phyloP scores from a whole-genome alignment of 2,888 invertebrate genomes.

The Agrochola macilenta region DNA sequence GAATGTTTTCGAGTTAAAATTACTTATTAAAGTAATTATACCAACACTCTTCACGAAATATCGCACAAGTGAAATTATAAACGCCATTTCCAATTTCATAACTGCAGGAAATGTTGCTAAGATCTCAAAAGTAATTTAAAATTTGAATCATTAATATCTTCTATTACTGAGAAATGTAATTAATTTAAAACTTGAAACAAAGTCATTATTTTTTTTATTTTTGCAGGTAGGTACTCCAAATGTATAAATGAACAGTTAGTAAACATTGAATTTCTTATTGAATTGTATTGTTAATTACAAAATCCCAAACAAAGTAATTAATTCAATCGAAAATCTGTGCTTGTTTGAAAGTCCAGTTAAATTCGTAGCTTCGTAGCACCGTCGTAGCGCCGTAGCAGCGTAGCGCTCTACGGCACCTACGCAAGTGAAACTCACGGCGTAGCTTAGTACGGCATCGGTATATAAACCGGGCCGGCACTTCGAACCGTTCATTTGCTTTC shows the following conservation, averaged over 20 bases:
- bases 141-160: neutral
- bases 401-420: constrained; percentile 74
- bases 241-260: neutral
- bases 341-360: constrained; percentile 7
- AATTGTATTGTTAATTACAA: neutral
- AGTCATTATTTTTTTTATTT: constrained; percentile 2
- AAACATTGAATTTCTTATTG: neutral
- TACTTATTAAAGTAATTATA: neutral
- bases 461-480: constrained; percentile 80
- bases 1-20: neutral
- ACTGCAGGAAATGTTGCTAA: neutral
- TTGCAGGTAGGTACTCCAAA: neutral
- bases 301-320: constrained; percentile 5
- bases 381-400: constrained; percentile 58
- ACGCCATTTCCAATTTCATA: neutral
- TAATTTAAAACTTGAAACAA: neutral
- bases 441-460: constrained; percentile 74
- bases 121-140: constrained; percentile 4
- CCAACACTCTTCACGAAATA: neutral
- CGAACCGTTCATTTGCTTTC: constrained; percentile 84
- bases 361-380: constrained; percentile 45
- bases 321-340: constrained; percentile 4
- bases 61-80: neutral
- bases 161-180: neutral
- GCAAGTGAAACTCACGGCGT: constrained; percentile 69